Base-by-base conservation (phyloP, 2,888 invertebrate genomes). In the Criorhina ranunculi region DNA sequence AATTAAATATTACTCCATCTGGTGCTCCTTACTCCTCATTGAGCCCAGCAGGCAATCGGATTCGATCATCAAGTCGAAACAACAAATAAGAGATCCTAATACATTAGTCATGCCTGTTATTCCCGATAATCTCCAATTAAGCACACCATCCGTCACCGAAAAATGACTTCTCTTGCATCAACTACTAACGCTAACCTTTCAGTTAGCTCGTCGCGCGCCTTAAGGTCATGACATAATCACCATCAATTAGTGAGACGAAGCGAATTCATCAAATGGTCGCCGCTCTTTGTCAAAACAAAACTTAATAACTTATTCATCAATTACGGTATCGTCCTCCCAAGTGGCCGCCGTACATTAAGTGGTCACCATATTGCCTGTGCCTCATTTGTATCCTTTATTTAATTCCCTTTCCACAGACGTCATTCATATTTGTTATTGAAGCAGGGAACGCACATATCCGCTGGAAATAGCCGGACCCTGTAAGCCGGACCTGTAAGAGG, bases 241-340 rank as follows among this genome's bases (percentile, higher is more conserved):
- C 59, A 75, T 75, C 60, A 80, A 80, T 80, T 80, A 75, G 19
- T 12, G 53, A 73, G 19, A n/a, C 35, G 60, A 70, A 67, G 42
- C 40, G 53, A 60, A 53, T 53, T 77, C 55, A 9, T 67, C 60
- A 59, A 75, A 60, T 37, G 64, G 11, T 31, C 55, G 19, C 24
- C 31, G 66, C 57, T 64, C 53, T 37, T 55, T 55, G 57, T 66
- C 46, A 66, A 73, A 64, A 55, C 42, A 53, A 64, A 46, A 66
- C 66, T 49, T 66, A 64, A 64, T 75, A 75, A 75, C 57, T 66
- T 57, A 66, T 75, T 75, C 75, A 66, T 75, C 55, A 75, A 66
- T 75, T 75, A 75, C 46, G 35, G 46, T 44, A 57, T 37, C 57
- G 57, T 57, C 57, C 37, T 66, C 46, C 75, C 64, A 57, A 75